Base-by-base conservation (phyloP, 2,797 vertebrate species). In the Meriones psammophilus region DNA sequence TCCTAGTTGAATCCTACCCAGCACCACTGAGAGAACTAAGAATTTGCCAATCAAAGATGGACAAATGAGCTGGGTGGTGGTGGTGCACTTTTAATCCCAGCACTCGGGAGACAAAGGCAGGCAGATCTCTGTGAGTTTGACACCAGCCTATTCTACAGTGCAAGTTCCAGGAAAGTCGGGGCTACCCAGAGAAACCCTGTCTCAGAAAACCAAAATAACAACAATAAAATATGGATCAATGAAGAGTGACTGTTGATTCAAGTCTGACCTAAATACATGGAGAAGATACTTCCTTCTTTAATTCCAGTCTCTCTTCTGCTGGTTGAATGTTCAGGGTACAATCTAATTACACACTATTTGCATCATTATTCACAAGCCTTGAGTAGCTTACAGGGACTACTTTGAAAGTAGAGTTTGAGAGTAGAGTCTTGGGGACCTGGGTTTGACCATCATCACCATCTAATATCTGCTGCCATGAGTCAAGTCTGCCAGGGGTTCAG, bases 321-420 rank as follows among this genome's bases (percentile, higher is more conserved):
- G 7, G 8, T 9, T 33, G 14, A 18, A 50, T 33, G 7, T 10
- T 8, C 2, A 0, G 20, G 30, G 26, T 22, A 17, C 68, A 36
- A 0, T n/a, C n/a, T 42, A 0, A 3, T 13, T 1, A 10, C 3
- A 10, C 24, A 15, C 18, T 20, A 20, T 17, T 26, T 42, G 6
- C 0, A 24, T 22, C 77, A 14, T 2, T 80, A 12, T 36, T 8
- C 26, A 26, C 39, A 46, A 26, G 12, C 18, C 24, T 50, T 69
- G 2, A 1, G 12, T 13, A 8, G 33, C 17, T 50, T 74, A 42
- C 8, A 7, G 9, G 36, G 15, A 14, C 0, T 54, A 2, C 8
- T 68, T 64, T 12, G 1, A 26, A 7, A 46, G 22, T 50, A 50
- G 13, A 30, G 0, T 62, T 77, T 12, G 1, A 26, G 13, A 46